These are phyloP conservation scores for Ptiloglossa arizonensis DNA, from an alignment of 1,140 invertebrate genomes.

Conservation along the genomic window DNA sequence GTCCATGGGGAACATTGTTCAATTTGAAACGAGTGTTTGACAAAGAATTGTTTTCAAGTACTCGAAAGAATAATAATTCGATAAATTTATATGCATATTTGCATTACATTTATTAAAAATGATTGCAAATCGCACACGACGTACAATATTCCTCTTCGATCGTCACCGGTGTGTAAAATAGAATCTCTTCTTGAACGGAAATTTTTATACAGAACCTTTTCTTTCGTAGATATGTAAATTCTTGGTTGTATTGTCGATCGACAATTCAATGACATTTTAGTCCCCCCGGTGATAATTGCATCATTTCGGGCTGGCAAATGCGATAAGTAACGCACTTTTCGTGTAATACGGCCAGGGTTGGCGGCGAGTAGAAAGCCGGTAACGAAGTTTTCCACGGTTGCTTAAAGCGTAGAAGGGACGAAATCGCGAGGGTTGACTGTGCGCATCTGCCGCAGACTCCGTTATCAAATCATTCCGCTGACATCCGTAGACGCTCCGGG, in stretches of 20 bases:
- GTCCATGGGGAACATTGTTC: too few species aligned
- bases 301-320: conserved; percentile 21
- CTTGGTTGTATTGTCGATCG: neutral
- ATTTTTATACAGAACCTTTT: neutral
- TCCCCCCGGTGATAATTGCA: conserved; percentile 22
- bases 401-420: conserved; percentile 41
- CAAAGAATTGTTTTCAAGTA: too few species aligned
- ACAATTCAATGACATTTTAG: conserved; percentile 16
- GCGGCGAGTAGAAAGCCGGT: neutral
- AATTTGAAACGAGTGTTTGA: too few species aligned
- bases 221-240: neutral
- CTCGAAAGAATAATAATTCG: too few species aligned
- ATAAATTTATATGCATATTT: too few species aligned
- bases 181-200: too few species aligned
- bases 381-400: conserved; percentile 54
- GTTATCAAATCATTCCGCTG: conserved; percentile 64
- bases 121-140: too few species aligned
- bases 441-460: conserved; percentile 51
- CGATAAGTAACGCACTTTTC: conserved; percentile 50
- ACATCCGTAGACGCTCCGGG: conserved; percentile 51
- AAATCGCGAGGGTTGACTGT: conserved; percentile 11
- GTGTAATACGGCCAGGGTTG: neutral
- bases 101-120: too few species aligned
- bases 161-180: too few species aligned
- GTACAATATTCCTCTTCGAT: too few species aligned